Conservation (phyloP, 2,888 invertebrate genomes). For the Vanessa cardui region DNA sequence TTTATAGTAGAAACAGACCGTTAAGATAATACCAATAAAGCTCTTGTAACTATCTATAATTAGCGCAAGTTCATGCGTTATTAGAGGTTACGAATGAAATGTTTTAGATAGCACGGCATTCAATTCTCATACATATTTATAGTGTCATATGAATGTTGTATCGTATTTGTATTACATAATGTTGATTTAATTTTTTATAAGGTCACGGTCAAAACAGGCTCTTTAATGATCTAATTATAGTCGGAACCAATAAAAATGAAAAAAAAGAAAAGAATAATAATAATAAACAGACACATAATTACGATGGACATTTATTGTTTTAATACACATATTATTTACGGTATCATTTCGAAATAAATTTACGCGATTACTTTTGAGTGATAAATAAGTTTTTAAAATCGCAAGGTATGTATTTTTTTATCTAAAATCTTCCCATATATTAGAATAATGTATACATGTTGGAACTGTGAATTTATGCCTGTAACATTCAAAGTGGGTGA, state of each 20-base stretch:
- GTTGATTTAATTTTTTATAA: background rate
- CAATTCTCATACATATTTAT: slow-evolving; percentile 1
- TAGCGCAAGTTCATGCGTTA: slow-evolving; percentile 28
- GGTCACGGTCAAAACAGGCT: background rate
- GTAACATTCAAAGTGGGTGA: no score
- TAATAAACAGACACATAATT: no score
- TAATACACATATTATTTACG: no score
- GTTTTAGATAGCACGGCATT: slow-evolving; percentile 12
- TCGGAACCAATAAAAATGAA: background rate
- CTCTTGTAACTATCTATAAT: slow-evolving; percentile 32
- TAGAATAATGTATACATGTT: no score
- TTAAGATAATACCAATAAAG: slow-evolving; percentile 24
- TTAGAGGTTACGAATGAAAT: slow-evolving; percentile 23
- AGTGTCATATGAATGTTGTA: background rate
- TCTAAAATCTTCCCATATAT: no score
- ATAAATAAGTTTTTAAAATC: no score
- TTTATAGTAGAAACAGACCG: slow-evolving; percentile 28
- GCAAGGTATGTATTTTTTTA: no score
- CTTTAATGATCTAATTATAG: background rate
- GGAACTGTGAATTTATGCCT: no score
- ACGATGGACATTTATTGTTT: no score
- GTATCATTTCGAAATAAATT: no score
- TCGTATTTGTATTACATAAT: background rate
- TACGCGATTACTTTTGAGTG: no score
- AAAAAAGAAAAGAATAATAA: background rate